Percentiles rank a stretch among this genome's conserved stretches.
phyloP scores from a whole-genome alignment of 2,888 invertebrate genomes.

The Lochmaea capreae region DNA sequence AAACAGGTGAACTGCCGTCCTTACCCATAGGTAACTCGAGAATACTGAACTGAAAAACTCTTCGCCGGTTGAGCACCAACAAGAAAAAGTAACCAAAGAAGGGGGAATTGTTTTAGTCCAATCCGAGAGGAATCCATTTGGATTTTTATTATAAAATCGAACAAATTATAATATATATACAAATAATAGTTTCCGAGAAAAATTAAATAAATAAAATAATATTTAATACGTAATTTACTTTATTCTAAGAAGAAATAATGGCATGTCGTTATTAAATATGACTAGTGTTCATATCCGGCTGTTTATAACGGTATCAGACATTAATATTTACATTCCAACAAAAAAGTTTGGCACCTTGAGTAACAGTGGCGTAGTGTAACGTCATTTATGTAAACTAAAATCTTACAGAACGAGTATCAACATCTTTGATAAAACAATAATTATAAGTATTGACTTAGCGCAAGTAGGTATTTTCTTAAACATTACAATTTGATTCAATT shows the following conservation, averaged over 20 bases:
- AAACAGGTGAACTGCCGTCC: neutral
- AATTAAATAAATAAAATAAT: neutral
- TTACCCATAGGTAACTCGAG: constrained; percentile 36
- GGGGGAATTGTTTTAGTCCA: constrained; percentile 35
- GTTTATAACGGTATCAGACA: too few species aligned
- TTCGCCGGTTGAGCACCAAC: constrained; percentile 23
- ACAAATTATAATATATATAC: neutral
- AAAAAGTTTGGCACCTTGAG: too few species aligned
- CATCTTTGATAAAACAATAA: too few species aligned
- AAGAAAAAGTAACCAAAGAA: constrained; percentile 31
- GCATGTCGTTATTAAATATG: too few species aligned
- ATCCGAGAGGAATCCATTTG: neutral
- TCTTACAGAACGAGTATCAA: too few species aligned
- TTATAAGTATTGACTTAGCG: too few species aligned
- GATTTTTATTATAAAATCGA: neutral
- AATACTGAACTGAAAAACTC: constrained; percentile 28
- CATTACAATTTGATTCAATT: too few species aligned
- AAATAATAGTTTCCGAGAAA: neutral
- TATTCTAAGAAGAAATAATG: neutral
- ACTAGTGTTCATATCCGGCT: too few species aligned
- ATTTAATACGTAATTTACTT: neutral
- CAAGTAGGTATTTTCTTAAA: too few species aligned
- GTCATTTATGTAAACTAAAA: too few species aligned
- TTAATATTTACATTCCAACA: too few species aligned
- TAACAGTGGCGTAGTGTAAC: too few species aligned